A percentile compares a stretch with the other conserved stretches of the same genome.
phyloP scores from a whole-genome alignment of 2,797 vertebrate genomes.

The Pelodytes ibericus region DNA sequence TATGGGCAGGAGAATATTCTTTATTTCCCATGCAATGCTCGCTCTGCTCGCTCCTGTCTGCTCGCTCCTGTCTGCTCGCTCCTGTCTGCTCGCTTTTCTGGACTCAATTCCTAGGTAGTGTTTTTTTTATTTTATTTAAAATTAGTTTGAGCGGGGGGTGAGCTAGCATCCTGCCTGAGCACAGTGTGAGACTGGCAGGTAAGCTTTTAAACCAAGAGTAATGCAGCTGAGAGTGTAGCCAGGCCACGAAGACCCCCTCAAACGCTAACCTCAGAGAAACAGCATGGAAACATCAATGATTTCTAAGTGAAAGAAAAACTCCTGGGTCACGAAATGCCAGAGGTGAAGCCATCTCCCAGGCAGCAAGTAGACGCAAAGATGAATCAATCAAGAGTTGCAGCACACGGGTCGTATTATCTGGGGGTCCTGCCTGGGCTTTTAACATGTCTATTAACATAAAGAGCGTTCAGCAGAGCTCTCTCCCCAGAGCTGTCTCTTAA shows the following conservation, averaged over 20 bases:
- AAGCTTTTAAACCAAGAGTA: slow-evolving; percentile 3
- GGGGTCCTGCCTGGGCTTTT: not conserved
- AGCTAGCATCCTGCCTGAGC: not conserved
- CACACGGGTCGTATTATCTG: not conserved
- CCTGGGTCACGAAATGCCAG: slow-evolving; percentile 16
- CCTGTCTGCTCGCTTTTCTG: too few relatives aligned
- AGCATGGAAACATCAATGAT: slow-evolving; percentile 5
- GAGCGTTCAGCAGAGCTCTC: not conserved
- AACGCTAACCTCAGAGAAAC: not conserved
- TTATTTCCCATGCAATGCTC: too few relatives aligned
- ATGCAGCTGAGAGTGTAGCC: not conserved
- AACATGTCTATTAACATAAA: not conserved
- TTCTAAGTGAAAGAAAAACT: slow-evolving; percentile 4
- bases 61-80: too few relatives aligned
- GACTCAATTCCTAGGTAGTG: too few relatives aligned
- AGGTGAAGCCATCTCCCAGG: slow-evolving; percentile 12
- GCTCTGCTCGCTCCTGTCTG: too few relatives aligned
- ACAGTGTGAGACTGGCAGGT: not conserved
- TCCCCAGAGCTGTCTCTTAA: not conserved
- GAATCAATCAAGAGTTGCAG: slow-evolving; percentile 2
- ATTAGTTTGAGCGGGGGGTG: too few relatives aligned
- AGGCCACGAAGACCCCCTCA: not conserved
- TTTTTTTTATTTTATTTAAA: too few relatives aligned
- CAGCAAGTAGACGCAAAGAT: not conserved
- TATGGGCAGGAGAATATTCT: too few relatives aligned